phyloP scores from a whole-genome alignment of 2,113 vertebrate genomes.

The Sturnus vulgaris region DNA sequence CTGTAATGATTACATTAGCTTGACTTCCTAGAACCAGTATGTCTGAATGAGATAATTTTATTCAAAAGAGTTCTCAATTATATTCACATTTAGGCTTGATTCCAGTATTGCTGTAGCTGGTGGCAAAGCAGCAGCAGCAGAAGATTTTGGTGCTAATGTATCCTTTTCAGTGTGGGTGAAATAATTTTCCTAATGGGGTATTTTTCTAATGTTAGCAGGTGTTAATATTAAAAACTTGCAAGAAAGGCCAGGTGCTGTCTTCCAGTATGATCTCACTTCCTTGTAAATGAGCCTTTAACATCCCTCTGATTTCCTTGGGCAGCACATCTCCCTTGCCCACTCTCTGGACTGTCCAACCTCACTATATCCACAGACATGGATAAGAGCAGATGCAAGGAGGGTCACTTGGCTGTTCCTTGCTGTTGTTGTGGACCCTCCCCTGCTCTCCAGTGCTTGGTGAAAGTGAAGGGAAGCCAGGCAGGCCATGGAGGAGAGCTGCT shows the following conservation, averaged over 20 bases:
- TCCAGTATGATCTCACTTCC: not conserved
- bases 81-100: conserved; percentile 9
- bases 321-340: not conserved
- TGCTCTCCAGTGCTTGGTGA: not conserved
- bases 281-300: not conserved
- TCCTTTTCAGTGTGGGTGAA: not conserved
- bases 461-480: not conserved
- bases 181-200: not conserved
- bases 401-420: not conserved
- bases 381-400: not conserved
- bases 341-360: not conserved
- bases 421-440: not conserved
- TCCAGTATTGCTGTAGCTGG: conserved; percentile 1
- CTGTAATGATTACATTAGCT: not conserved
- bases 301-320: not conserved
- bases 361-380: not conserved
- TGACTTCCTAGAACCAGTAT: conserved; percentile 12
- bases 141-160: not conserved
- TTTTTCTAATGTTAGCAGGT: not conserved
- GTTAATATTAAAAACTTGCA: not conserved
- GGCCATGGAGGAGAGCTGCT: not conserved
- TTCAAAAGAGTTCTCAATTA: conserved; percentile 37
- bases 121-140: not conserved
- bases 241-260: not conserved
- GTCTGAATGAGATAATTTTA: conserved; percentile 41